Evolutionary conservation across 2,113 vertebrate genomes (phyloP), one percentile per base, ranked within the genome.

Genomic region (Orthochromis indermauri): DNA sequence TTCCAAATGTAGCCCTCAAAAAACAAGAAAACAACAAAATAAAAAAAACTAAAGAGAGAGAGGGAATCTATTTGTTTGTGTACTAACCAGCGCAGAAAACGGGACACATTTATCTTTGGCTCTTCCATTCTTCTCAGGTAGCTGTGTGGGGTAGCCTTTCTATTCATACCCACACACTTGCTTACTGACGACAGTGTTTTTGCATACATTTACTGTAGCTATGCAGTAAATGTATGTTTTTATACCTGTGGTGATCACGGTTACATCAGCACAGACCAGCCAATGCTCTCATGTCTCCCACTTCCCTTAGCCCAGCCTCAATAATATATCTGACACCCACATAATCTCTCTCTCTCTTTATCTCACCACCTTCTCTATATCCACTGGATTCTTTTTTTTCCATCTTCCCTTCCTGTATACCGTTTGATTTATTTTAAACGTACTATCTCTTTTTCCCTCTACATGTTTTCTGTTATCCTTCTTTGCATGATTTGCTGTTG

Each of bases 311-410:
- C 84, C 33, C 59, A 84, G 82, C 87, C 89, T 95, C 90, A 94
- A 93, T 94, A 92, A 94, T 91, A 87, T 73, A 86, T 88, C 54
- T 83, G 87, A 96, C 91, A 94, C 82, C 85, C 88, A 91, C 57
- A 28, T 89, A 89, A 93, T 90, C 78, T 51, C 78, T 87, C 51
- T 79, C 87, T 94, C 83, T 82, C 73, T 54, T 86, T 87, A 83
- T 73, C 88, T 89, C 40, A 1, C 21, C 19, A 68, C 31, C 14
- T 47, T 53, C 76, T 79, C 57, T 53, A 59, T 88, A 57, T 84
- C 26, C 78, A 73, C 47, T 87, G 51, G 57, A 55, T 81, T 84
- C 45, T 42, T 11, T 19, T 81, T 79, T 80, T 51, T 4, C 66
- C 17, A 33, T 79, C 26, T 86, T 61, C 54, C 55, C 88, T 86